Evolutionary conservation across 2,888 invertebrate genomes (phyloP).

Genomic region (Tillus elongatus): DNA sequence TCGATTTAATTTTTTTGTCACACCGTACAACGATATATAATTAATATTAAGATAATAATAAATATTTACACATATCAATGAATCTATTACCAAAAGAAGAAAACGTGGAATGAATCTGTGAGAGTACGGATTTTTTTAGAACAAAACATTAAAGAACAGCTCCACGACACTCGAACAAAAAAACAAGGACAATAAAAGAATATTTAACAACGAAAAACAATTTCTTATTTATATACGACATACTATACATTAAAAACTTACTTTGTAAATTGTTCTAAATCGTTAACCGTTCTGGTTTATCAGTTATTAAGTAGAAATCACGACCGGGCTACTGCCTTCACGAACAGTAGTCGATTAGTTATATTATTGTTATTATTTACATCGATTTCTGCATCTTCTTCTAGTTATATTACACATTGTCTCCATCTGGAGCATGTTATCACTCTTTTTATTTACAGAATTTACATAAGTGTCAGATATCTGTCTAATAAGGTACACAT

Average conservation of each 20-base stretch:
- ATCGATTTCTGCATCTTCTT: conserved; percentile 14
- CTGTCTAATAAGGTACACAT: too few relatives aligned
- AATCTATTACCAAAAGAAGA: conserved; percentile 19
- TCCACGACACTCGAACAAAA: conserved; percentile 31
- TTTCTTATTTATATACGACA: conserved; percentile 38
- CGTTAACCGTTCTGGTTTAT: conserved; percentile 37
- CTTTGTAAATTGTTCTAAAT: too few relatives aligned
- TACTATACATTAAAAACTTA: conserved; percentile 34
- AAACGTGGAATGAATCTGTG: conserved; percentile 27
- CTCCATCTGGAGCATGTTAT: conserved; percentile 32
- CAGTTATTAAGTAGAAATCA: conserved; percentile 35
- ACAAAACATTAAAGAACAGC: conserved; percentile 29
- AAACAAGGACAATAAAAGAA: conserved; percentile 20
- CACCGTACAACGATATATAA: conserved; percentile 44
- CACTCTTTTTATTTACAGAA: conserved; percentile 39
- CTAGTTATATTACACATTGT: conserved; percentile 37
- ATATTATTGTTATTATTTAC: conserved; percentile 27
- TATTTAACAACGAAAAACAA: conserved; percentile 34
- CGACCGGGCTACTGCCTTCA: conserved; percentile 27
- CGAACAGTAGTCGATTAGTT: conserved; percentile 25
- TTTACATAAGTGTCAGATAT: too few relatives aligned
- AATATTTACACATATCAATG: conserved; percentile 38
- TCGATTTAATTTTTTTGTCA: conserved; percentile 41
- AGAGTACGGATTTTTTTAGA: conserved; percentile 33
- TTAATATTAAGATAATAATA: conserved; percentile 38